phyloP scores from a whole-genome alignment of 2,888 invertebrate genomes.

The Meganola albula region DNA sequence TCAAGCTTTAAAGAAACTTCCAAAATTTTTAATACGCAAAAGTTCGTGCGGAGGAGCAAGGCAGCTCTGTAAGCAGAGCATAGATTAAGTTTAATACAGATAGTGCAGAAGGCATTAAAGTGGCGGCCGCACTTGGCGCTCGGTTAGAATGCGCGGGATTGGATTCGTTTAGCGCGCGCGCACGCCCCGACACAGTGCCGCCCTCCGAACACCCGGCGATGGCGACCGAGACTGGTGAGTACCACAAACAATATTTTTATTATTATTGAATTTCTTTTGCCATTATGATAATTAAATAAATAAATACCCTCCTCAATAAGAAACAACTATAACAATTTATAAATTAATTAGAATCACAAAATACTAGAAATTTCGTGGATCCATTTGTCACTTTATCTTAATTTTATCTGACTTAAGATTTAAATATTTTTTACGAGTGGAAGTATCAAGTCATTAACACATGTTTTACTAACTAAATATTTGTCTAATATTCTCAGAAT shows the following conservation, averaged over 20 bases:
- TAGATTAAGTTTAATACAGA: conserved; percentile 29
- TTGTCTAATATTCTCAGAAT: no score
- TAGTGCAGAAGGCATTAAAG: conserved; percentile 54
- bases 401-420: no score
- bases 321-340: no score
- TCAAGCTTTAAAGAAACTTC: conserved; percentile 41
- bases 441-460: no score
- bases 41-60: conserved; percentile 5
- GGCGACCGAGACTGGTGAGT: conserved; percentile 75
- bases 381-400: no score
- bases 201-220: conserved; percentile 73
- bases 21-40: conserved; percentile 20
- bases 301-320: not conserved
- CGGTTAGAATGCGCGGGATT: conserved; percentile 73
- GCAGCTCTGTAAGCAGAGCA: conserved; percentile 22
- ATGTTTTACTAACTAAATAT: no score
- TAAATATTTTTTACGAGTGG: no score
- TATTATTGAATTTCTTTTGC: conserved; percentile 2
- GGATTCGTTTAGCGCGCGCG: conserved; percentile 67
- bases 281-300: not conserved
- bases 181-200: conserved; percentile 71
- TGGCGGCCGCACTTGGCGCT: conserved; percentile 64
- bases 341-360: no score
- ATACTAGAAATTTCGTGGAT: no score
- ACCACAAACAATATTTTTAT: conserved; percentile 3